phyloP scores from a whole-genome alignment of 2,888 invertebrate species.

The Poecilus cupreus region DNA sequence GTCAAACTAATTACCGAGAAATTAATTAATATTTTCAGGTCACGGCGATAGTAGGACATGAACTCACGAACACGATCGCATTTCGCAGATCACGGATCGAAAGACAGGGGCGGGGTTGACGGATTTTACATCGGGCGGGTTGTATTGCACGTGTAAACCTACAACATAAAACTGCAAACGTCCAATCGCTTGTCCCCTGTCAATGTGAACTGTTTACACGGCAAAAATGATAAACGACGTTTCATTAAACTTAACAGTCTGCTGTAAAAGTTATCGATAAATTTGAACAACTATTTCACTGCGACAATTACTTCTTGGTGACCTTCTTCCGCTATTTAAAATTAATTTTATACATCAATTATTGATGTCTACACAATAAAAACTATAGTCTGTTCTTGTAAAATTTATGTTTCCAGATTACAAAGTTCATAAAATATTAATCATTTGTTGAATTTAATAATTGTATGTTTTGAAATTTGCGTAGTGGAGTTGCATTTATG shows the following conservation, averaged over 20 bases:
- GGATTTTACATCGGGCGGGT: not conserved
- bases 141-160: not conserved
- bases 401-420: no score
- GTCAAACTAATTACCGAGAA: constrained; percentile 29
- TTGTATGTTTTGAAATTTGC: no score
- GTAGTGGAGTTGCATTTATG: no score
- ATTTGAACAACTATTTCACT: no score
- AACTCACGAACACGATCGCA: constrained; percentile 8
- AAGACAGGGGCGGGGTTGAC: not conserved
- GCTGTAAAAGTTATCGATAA: not conserved
- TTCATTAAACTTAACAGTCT: constrained; percentile 42
- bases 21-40: constrained; percentile 51
- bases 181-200: constrained; percentile 31
- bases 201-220: constrained; percentile 34
- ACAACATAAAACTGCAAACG: constrained; percentile 24
- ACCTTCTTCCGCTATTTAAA: no score
- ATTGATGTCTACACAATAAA: no score
- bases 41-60: constrained; percentile 20
- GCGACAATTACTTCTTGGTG: no score
- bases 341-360: no score
- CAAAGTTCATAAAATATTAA: no score
- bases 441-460: no score
- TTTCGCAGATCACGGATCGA: not conserved
- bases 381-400: no score
- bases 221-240: constrained; percentile 46